Percentiles rank a stretch among this genome's conserved stretches.
These are phyloP conservation scores for Nothocercus nigrocapillus DNA, from an alignment of 2,113 vertebrate genomes.

Conservation along the genomic window DNA sequence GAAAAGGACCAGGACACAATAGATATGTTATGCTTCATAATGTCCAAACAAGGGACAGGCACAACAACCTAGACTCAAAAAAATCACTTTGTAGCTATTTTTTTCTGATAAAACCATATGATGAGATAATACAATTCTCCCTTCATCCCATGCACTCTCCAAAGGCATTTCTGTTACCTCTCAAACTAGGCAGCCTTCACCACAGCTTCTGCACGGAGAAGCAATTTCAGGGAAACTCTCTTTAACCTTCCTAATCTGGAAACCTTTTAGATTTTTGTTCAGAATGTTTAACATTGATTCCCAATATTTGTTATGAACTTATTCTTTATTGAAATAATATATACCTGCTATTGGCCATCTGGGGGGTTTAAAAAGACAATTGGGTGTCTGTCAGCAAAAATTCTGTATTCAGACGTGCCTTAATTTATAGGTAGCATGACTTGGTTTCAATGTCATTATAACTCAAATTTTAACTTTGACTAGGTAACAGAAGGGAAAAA, in stretches of 20 bases:
- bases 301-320: not conserved
- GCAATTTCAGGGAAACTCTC: not conserved
- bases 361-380: not conserved
- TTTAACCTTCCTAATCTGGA: not conserved
- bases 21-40: not conserved
- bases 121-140: not conserved
- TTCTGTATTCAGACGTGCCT: not conserved
- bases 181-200: not conserved
- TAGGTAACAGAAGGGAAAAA: not conserved
- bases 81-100: not conserved
- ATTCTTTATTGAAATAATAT: not conserved
- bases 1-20: rapidly evolving
- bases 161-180: not conserved
- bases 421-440: not conserved
- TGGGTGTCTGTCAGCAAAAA: not conserved
- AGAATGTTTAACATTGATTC: not conserved
- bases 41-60: not conserved
- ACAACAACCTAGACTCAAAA: not conserved
- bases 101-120: not conserved
- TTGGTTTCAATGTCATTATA: too few relatives aligned
- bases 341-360: not conserved
- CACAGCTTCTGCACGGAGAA: not conserved
- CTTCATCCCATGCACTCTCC: not conserved
- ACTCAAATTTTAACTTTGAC: not conserved
- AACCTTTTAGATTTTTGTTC: not conserved